Base-by-base conservation (phyloP, 2,797 vertebrate genomes). In the Podarcis lilfordi region DNA sequence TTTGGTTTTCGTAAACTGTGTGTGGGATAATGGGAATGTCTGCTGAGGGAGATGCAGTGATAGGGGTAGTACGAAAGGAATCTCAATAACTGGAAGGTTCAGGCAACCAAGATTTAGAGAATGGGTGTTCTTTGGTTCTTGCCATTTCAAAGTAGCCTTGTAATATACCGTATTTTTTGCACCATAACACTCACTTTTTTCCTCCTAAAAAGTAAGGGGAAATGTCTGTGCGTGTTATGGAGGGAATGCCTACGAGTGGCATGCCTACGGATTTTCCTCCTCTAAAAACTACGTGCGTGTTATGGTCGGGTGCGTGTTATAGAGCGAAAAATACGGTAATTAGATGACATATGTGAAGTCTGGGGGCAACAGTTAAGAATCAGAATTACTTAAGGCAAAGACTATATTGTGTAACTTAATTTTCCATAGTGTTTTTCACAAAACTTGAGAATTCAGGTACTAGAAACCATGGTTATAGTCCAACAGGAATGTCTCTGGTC, bases 281-380 rank as follows among this genome's bases (percentile, higher is more conserved):
- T 32, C 32, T 32, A 32, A 32, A 32, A 32, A 32, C 32, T 32
- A 32, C 32, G 32, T 32, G 32, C 32, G 32, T 32, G 32, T 32
- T 32, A 32, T 32, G 32, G 32, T 32, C 32, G 32, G 32, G 32
- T 32, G 32, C 32, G 32, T 32, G 32, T 32, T 32, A 32, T 32
- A 32, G 32, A 32, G 32, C 32, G 32, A 32, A 32, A 32, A 32
- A 32, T 32, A 32, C 32, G 32, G 32, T 32, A 40, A 40, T 40
- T 40, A 40, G 37, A 40, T 86, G 74, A 82, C 91, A 82, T 92
- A 76, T 92, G 78, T 43, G 82, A 82, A 66, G 61, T 89, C 92
- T 95, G 93, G 92, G 88, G 92, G 92, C 6, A 91, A 95, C 91
- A 95, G 80, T 79, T 92, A 89, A 95, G 91, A 94, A 80, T 78